Base-by-base conservation (phyloP, 2,797 vertebrate genomes). In the Tenualosa ilisha region DNA sequence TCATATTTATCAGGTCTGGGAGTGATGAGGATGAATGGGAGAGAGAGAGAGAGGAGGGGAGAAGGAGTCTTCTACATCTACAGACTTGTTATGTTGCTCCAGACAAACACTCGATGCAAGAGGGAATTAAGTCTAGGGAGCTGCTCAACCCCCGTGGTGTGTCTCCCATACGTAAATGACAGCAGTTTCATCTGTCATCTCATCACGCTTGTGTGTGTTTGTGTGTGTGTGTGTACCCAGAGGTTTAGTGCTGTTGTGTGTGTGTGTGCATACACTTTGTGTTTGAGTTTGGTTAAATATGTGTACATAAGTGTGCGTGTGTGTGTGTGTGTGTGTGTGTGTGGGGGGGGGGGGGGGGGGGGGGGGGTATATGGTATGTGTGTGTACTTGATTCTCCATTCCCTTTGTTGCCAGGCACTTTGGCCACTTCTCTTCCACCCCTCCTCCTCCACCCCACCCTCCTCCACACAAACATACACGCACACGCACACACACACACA, bases 1-100 rank as follows among this genome's bases (percentile, higher is more conserved):
- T 91, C 90, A 89, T 90, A 88, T 87, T 87, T 91, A 91, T 93
- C 91, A 90, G 92, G 91, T 92, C 86, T 86, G 43, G 89, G 91
- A 89, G 91, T 92, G 26, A 75, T 24, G 49, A 56, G 37, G 13
- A 6, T 72, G 15, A 43, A n/a, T 12, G 9, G 37, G 65, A 82
- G 81, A 37, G 49, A 83, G 53, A 22, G 63, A 65, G 63, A 59
- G 24, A 46, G 6, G 9, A 12, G 11, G 40, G 40, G 37, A 46
- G 56, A 7, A 46, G 56, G 37, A 15, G 51, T 91, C 92, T 79
- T 46, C 72, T 79, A 79, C 72, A 79, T n/a, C 17, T 4, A 79
- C 6, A 75, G 37, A 75, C 40, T 79, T 46, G 72, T 79, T 79
- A 79, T 79, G 72, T 79, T 79, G 37, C 40, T 79, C 37, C 40